phyloP scores from a whole-genome alignment of 1,140 invertebrate genomes.

The Stegodyphus mimosarum region DNA sequence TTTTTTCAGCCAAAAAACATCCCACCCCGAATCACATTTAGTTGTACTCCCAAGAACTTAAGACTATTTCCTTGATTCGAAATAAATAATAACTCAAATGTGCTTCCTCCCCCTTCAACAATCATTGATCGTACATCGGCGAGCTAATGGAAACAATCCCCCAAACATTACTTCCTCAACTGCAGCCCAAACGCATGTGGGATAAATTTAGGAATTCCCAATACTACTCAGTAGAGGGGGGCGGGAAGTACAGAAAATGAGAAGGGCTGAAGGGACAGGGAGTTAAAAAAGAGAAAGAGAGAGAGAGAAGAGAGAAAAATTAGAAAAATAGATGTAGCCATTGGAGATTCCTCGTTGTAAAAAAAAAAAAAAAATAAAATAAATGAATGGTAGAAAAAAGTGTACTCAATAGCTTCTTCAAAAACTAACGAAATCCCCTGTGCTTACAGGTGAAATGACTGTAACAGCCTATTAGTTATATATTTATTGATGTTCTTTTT shows the following conservation, averaged over 20 bases:
- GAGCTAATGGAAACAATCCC: too few relatives aligned
- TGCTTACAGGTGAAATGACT: slow-evolving; percentile 36
- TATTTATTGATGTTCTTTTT: neutral
- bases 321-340: slow-evolving; percentile 35
- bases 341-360: slow-evolving; percentile 30
- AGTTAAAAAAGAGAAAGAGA: slow-evolving; percentile 6
- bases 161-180: neutral
- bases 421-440: slow-evolving; percentile 6
- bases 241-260: slow-evolving; percentile 22
- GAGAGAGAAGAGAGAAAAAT: slow-evolving; percentile 14
- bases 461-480: slow-evolving; percentile 5
- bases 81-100: too few relatives aligned
- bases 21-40: too few relatives aligned
- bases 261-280: slow-evolving; percentile 16
- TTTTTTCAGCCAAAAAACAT: too few relatives aligned
- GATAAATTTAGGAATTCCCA: slow-evolving; percentile 48
- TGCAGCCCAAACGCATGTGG: slow-evolving; percentile 43
- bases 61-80: too few relatives aligned
- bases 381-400: neutral
- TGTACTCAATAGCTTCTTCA: neutral
- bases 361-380: slow-evolving; percentile 26
- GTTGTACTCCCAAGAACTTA: too few relatives aligned
- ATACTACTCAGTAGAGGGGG: slow-evolving; percentile 38
- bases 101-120: too few relatives aligned
- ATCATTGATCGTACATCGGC: too few relatives aligned